phyloP scores from a whole-genome alignment of 2,113 vertebrate genomes.

The Danio rerio region GRCz12tu NC_133194.1:33198501-33199000 shows the following conservation, averaged over 20 bases:
- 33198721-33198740: constrained; percentile 79
- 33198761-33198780: no score
- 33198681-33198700: constrained; percentile 83
- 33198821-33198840: neutral
- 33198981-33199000: constrained; percentile 87
- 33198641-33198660: constrained; percentile 92
- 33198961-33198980: constrained; percentile 86
- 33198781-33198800: no score
- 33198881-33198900: constrained; percentile 3
- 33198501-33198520: constrained; percentile 86
- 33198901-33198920: neutral
- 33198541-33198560: constrained; percentile 62
- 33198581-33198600: neutral
- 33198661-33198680: constrained; percentile 83
- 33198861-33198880: neutral
- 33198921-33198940: no score
- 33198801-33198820: neutral
- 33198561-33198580: neutral
- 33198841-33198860: neutral
- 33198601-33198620: neutral
- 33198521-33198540: constrained; percentile 92
- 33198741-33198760: constrained; percentile 72
- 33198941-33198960: constrained; percentile 84
- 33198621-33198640: constrained; percentile 90
- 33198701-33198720: constrained; percentile 64